These are phyloP conservation scores for Mesitornis unicolor DNA, from an alignment of 2,113 vertebrate genomes.

Conservation along the genomic window DNA sequence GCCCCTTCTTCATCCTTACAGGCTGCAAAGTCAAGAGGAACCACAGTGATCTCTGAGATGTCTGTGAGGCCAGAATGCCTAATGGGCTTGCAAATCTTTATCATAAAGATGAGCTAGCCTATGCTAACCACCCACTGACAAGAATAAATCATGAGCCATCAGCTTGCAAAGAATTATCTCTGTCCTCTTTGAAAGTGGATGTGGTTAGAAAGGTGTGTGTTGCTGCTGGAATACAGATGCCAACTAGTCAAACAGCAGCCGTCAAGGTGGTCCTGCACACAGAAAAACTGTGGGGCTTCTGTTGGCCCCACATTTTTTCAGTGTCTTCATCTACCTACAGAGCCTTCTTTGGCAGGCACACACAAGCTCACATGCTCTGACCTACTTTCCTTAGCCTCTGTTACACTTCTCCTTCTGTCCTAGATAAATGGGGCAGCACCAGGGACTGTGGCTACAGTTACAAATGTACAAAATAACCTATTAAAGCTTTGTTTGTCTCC, in stretches of 20 bases:
- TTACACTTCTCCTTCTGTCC: neutral
- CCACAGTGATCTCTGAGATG: neutral
- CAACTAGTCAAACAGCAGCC: neutral
- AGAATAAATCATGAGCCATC: fast-evolving
- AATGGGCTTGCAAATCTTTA: neutral
- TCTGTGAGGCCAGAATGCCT: neutral
- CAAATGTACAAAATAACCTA: neutral
- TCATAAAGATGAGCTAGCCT: neutral
- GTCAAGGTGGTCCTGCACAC: neutral
- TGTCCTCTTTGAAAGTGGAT: neutral
- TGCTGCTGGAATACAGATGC: neutral
- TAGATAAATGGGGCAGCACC: neutral
- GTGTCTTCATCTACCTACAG: neutral
- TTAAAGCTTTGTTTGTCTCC: neutral
- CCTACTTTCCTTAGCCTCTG: neutral
- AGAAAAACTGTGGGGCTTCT: neutral
- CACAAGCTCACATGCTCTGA: neutral
- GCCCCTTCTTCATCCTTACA: neutral
- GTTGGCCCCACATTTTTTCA: neutral
- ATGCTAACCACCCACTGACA: neutral
- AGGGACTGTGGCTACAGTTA: neutral
- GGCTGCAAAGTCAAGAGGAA: neutral
- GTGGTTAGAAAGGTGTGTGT: neutral
- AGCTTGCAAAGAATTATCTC: neutral
- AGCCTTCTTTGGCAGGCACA: neutral